Percentiles rank a stretch among this genome's conserved stretches.
Evolutionary conservation across 2,888 invertebrate species (phyloP).

Genomic region (Watsonalla cultraria): DNA sequence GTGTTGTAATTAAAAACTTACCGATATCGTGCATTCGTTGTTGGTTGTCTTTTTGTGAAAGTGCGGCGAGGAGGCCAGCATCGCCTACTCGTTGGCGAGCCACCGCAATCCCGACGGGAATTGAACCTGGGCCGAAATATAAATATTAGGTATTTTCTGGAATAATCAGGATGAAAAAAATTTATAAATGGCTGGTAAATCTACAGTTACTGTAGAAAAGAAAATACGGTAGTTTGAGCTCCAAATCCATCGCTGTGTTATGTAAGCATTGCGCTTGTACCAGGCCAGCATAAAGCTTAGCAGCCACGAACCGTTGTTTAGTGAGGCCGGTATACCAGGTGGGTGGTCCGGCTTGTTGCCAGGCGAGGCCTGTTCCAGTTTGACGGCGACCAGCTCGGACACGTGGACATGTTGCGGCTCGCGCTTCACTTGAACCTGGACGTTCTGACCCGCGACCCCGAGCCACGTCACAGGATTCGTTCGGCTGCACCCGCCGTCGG

Average conservation of each 20-base stretch:
- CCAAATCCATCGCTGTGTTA: slow-evolving; percentile 30
- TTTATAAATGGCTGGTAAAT: slow-evolving; percentile 1
- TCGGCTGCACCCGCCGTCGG: slow-evolving; percentile 82
- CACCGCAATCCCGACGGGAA: slow-evolving; percentile 91
- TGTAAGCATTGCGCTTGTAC: slow-evolving; percentile 30
- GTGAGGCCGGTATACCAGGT: slow-evolving; percentile 61
- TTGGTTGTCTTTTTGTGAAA: slow-evolving; percentile 77
- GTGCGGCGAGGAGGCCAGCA: slow-evolving; percentile 76
- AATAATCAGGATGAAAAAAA: slow-evolving; percentile 14
- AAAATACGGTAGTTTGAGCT: background rate
- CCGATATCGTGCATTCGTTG: slow-evolving; percentile 78
- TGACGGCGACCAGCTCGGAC: slow-evolving; percentile 80
- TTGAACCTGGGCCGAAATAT: slow-evolving; percentile 62
- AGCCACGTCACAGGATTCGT: slow-evolving; percentile 84
- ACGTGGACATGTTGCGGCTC: slow-evolving; percentile 80
- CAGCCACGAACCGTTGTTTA: slow-evolving; percentile 59
- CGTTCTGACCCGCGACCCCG: slow-evolving; percentile 65
- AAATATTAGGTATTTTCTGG: background rate
- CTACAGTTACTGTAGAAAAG: background rate
- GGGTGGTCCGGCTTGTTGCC: slow-evolving; percentile 77
- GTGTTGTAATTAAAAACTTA: slow-evolving; percentile 38
- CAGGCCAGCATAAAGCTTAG: slow-evolving; percentile 21
- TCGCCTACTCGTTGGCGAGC: slow-evolving; percentile 87
- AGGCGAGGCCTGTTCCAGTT: slow-evolving; percentile 83
- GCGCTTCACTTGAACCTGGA: slow-evolving; percentile 81